Evolutionary conservation across 2,113 vertebrate genomes (phyloP).

Genomic region (Fukomys damarensis): DNA sequence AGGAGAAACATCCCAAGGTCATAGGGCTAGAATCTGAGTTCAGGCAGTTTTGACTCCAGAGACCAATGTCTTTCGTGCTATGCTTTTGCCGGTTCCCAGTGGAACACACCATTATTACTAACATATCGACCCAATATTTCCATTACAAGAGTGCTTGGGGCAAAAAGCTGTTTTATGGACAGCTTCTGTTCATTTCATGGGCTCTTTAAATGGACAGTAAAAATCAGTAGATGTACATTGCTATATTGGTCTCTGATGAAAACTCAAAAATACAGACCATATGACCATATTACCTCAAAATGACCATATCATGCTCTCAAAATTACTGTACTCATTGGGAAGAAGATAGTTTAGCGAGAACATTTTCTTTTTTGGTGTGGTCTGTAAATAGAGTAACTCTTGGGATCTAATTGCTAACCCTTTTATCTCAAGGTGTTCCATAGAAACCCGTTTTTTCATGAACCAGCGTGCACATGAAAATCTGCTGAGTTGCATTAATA

Average conservation of each 20-base stretch:
- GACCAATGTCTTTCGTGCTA: background rate
- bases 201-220: constrained; percentile 22
- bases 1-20: background rate
- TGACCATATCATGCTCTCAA: constrained; percentile 1
- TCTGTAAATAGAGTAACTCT: background rate
- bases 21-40: constrained; percentile 15
- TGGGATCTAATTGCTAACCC: background rate
- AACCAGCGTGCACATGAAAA: background rate
- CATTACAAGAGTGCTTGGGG: constrained; percentile 1
- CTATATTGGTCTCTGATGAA: constrained; percentile 26
- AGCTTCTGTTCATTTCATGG: background rate
- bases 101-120: background rate
- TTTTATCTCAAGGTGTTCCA: background rate
- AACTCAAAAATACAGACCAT: too few species aligned
- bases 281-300: too few species aligned
- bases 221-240: background rate
- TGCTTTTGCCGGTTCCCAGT: background rate
- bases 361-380: background rate
- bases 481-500: background rate
- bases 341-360: background rate
- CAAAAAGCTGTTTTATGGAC: background rate
- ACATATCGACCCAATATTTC: background rate
- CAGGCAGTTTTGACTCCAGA: constrained; percentile 21
- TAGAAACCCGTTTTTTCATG: background rate
- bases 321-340: background rate